These are phyloP conservation scores for Grammomys dolichurus DNA, from an alignment of 2,113 vertebrate genomes.

Conservation along the genomic window DNA sequence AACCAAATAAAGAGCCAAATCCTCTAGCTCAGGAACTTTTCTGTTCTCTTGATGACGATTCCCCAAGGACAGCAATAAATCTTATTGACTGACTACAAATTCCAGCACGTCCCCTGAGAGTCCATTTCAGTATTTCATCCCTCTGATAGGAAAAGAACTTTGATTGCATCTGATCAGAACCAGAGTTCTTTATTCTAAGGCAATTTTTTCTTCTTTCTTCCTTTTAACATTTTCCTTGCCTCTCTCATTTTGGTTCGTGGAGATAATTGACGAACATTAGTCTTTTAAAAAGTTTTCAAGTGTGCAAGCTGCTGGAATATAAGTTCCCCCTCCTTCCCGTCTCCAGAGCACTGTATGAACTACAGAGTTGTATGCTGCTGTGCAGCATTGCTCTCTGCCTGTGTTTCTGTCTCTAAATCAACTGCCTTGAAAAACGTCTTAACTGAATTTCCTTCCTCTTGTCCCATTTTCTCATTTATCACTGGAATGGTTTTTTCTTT, in stretches of 20 bases:
- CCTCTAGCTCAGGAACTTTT: constrained; percentile 54
- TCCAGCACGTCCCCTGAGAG: background rate
- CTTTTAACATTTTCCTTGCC: too few species aligned
- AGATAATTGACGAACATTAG: background rate
- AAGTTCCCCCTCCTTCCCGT: background rate
- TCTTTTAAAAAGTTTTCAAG: constrained; percentile 40
- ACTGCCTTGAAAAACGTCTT: constrained; percentile 49
- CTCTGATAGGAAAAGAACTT: constrained; percentile 29
- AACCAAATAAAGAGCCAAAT: constrained; percentile 57
- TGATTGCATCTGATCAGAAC: constrained; percentile 34
- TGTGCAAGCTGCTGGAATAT: constrained; percentile 1
- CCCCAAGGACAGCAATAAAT: constrained; percentile 63
- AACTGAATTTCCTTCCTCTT: constrained; percentile 47
- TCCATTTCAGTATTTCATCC: constrained; percentile 37
- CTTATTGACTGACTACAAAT: constrained; percentile 61
- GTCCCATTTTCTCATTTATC: constrained; percentile 55
- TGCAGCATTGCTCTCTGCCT: background rate
- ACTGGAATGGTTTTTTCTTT: constrained; percentile 4
- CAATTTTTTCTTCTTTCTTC: background rate
- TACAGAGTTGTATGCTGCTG: background rate
- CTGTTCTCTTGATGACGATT: constrained; percentile 55
- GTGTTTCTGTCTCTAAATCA: constrained; percentile 48
- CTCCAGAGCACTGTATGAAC: background rate
- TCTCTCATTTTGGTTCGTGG: background rate
- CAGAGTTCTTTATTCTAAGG: constrained; percentile 40